These are phyloP conservation scores for Cryptocephalus moraei DNA, from an alignment of 2,888 invertebrate species.

Conservation along the genomic window DNA sequence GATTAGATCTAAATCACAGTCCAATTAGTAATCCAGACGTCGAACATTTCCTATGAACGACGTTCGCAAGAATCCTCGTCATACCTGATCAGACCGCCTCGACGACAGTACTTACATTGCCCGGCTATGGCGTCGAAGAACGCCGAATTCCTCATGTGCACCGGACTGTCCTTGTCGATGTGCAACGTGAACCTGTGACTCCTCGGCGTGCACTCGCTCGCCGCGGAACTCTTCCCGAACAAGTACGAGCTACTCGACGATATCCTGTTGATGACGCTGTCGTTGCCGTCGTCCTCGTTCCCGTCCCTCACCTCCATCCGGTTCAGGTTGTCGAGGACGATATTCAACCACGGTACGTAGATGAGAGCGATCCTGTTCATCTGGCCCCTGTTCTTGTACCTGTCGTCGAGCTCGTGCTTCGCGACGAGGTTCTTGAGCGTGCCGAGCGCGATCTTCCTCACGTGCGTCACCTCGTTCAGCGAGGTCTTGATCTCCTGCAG, in stretches of 20 bases:
- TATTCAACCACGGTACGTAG: constrained; percentile 84
- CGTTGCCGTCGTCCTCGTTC: constrained; percentile 34
- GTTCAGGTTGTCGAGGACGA: constrained; percentile 79
- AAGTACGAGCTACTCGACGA: constrained; percentile 51
- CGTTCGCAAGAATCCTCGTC: too few relatives aligned
- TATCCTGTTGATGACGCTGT: constrained; percentile 40
- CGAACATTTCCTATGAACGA: too few relatives aligned
- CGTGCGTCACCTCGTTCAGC: constrained; percentile 73
- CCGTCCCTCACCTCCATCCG: constrained; percentile 49
- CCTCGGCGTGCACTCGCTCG: constrained; percentile 47
- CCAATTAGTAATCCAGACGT: too few relatives aligned
- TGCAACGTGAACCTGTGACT: constrained; percentile 58
- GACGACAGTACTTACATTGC: constrained; percentile 41
- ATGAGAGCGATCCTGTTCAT: constrained; percentile 76
- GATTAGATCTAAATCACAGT: too few relatives aligned
- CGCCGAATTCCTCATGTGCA: constrained; percentile 65
- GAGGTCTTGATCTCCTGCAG: constrained; percentile 82
- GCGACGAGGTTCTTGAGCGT: constrained; percentile 79
- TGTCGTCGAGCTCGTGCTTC: constrained; percentile 89
- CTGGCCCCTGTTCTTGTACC: constrained; percentile 48
- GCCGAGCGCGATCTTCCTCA: constrained; percentile 68
- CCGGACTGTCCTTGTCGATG: constrained; percentile 63
- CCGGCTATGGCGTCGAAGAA: constrained; percentile 65
- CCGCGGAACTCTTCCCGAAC: constrained; percentile 41
- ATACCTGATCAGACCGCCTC: too few relatives aligned